Base-by-base conservation (phyloP, 1,140 invertebrate genomes). In the Homarus americanus region DNA sequence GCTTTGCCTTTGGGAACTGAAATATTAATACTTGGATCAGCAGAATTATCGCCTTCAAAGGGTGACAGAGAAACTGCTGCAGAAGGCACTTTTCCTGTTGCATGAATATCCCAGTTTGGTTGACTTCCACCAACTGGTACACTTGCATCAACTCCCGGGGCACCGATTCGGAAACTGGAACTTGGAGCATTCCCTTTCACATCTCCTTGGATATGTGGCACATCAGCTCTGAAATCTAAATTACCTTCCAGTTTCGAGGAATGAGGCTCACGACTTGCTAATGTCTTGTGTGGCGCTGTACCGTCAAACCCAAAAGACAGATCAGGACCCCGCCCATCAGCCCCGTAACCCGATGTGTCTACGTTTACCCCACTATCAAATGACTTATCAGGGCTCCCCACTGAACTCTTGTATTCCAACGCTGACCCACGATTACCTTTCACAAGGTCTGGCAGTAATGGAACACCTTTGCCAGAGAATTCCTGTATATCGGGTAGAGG, bases 401-500 rank as follows among this genome's bases (percentile, higher is more conserved):
- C 9, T 53, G 84, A 78, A n/a, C 84, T 32, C 38, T 85, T 66
- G 32, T 15, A 34, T 20, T n/a, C n/a, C n/a, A 66, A 75, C 1
- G 49, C 80, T 28, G 40, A 20, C 15, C 72, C 34, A 41, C 58
- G n/a, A n/a, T 90, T 69, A 32, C 82, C 88, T n/a, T 84, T 83
- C 10, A 90, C 69, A 72, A 90, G 49, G 34, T 90, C 88, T 40
- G 88, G 88, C 15, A 90, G 80, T 69, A 76, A 63, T n/a, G 88
- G 88, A 83, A 76, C 82, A 82, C 72, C 80, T 76, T 58, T 83
- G 17, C 88, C 80, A 41, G 88, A 90, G 73, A 90, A 90, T 41
- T 90, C 88, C 53, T 90, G 88, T 72, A 90, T 32, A 36, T 90
- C 88, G 28, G 88, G 88, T 63, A 90, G 58, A 63, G 88, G 88